Evolutionary conservation across 2,797 vertebrate species (phyloP).

Genomic region (Lates japonicus): DNA sequence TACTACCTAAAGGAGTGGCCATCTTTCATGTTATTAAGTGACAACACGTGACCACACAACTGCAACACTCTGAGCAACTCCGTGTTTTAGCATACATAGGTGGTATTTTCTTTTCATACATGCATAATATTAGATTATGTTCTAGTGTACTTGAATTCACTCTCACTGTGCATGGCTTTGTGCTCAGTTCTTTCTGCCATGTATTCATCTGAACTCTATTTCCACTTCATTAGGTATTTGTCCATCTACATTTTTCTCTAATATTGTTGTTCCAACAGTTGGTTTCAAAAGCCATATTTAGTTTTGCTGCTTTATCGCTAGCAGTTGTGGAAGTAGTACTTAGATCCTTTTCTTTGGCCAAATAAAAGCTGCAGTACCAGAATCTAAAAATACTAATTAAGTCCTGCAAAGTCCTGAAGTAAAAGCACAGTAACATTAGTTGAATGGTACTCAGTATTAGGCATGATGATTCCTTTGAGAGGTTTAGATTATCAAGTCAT

Average conservation of each 20-base stretch:
- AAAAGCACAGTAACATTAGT: background rate
- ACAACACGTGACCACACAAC: conserved; percentile 9
- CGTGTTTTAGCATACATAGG: background rate
- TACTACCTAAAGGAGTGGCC: conserved; percentile 28
- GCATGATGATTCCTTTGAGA: background rate
- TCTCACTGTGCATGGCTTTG: background rate
- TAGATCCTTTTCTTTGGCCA: background rate
- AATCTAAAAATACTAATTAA: background rate
- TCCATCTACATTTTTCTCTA: background rate
- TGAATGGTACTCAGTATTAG: background rate
- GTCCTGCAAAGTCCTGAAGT: background rate
- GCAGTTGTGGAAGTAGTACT: background rate
- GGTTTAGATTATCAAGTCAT: background rate
- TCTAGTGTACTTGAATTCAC: background rate
- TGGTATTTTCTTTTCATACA: background rate
- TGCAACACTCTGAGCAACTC: background rate
- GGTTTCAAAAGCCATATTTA: background rate
- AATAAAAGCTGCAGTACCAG: background rate
- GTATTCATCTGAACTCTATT: conserved; percentile 5
- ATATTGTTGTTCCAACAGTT: background rate
- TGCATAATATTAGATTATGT: background rate
- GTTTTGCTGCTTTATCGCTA: background rate
- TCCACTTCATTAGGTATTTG: background rate
- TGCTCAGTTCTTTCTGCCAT: background rate
- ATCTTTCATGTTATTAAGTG: conserved; percentile 19